These are phyloP conservation scores for Operophtera brumata DNA, from an alignment of 2,888 invertebrate genomes.

Conservation along the genomic window DNA sequence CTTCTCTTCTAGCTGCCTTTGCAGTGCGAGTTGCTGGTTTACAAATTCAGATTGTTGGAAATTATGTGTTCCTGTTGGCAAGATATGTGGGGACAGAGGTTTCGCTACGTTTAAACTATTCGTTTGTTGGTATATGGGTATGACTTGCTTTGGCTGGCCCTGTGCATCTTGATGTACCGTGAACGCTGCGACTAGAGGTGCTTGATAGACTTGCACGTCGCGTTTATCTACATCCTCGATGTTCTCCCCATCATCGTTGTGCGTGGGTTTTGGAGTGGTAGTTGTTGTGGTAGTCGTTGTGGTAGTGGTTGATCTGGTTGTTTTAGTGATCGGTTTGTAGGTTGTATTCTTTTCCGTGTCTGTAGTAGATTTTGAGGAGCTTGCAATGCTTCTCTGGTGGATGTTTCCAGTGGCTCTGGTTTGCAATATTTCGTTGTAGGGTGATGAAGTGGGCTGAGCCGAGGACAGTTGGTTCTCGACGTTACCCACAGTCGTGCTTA, in stretches of 20 bases:
- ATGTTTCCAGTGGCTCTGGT: conserved; percentile 60
- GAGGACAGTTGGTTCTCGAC: conserved; percentile 71
- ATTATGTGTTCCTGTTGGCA: conserved; percentile 36
- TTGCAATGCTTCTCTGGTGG: conserved; percentile 68
- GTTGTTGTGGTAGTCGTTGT: conserved; percentile 79
- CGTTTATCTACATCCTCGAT: conserved; percentile 84
- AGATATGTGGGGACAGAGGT: conserved; percentile 41
- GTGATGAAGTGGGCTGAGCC: conserved; percentile 61
- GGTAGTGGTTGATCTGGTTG: conserved; percentile 60
- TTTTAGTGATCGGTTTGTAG: conserved; percentile 35
- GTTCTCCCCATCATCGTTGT: conserved; percentile 84
- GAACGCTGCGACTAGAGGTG: conserved; percentile 91
- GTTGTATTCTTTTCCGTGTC: conserved; percentile 46
- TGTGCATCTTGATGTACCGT: conserved; percentile 91
- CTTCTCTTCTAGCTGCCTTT: conserved; percentile 82
- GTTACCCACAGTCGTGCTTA: conserved; percentile 70
- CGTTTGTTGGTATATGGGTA: conserved; percentile 83
- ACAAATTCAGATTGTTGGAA: conserved; percentile 52
- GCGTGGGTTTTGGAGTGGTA: conserved; percentile 84
- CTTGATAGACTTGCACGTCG: conserved; percentile 89
- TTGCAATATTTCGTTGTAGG: conserved; percentile 69
- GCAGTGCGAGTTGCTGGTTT: conserved; percentile 62
- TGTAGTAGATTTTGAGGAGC: conserved; percentile 45
- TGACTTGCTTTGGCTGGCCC: conserved; percentile 89
- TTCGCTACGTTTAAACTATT: conserved; percentile 46